Evolutionary conservation across 2,113 vertebrate species (phyloP).

Genomic region (Lepidothrix coronata): DNA sequence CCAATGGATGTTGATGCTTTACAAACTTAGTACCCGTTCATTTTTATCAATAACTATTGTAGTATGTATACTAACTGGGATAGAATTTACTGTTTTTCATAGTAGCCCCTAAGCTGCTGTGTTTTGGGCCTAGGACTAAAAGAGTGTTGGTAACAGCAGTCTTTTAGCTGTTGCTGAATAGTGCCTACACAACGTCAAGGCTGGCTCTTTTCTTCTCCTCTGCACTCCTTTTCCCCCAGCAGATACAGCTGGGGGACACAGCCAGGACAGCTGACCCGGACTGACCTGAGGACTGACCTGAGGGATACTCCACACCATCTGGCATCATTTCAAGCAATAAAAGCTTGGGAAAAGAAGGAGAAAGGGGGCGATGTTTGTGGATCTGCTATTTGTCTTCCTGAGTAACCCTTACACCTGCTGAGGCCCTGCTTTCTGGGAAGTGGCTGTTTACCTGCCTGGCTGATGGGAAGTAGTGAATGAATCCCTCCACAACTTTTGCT

Average conservation of each 20-base stretch:
- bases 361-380: neutral
- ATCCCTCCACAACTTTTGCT: neutral
- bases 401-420: accelerated
- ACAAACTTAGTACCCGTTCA: neutral
- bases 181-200: neutral
- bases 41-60: neutral
- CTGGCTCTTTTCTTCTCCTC: neutral
- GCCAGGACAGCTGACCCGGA: neutral
- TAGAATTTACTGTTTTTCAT: neutral
- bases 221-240: neutral
- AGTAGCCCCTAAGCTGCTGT: neutral
- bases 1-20: neutral
- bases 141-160: neutral
- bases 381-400: neutral
- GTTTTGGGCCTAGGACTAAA: neutral
- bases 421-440: neutral
- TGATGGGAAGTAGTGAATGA: neutral
- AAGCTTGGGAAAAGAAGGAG: neutral
- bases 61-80: neutral
- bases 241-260: neutral
- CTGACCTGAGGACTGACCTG: neutral
- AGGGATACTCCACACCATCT: neutral
- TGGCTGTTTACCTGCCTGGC: neutral
- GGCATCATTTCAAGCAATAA: neutral
- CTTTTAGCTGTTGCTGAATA: neutral